Evolutionary conservation across 2,888 invertebrate species (phyloP).

Genomic region (Vanessa cardui): DNA sequence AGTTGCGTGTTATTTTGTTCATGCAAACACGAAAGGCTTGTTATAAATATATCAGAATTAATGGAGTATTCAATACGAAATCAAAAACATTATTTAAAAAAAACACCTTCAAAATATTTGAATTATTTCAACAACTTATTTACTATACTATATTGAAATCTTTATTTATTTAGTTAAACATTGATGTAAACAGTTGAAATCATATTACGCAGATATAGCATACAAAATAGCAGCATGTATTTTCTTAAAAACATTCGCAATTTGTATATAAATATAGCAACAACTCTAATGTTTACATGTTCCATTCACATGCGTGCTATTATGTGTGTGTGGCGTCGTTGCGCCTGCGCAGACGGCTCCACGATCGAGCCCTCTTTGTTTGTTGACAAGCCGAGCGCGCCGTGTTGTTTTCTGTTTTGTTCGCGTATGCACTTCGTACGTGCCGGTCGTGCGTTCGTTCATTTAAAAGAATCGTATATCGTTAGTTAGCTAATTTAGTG

Average conservation of each 20-base stretch:
- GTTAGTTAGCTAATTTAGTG: slow-evolving; percentile 73
- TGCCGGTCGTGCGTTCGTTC: slow-evolving; percentile 50
- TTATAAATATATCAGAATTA: slow-evolving; percentile 17
- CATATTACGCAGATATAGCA: slow-evolving; percentile 18
- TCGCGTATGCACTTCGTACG: slow-evolving; percentile 61
- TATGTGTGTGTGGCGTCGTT: slow-evolving; percentile 63
- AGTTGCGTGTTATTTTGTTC: slow-evolving; percentile 20
- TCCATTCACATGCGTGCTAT: slow-evolving; percentile 67
- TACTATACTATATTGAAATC: neutral
- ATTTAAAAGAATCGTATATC: slow-evolving; percentile 28
- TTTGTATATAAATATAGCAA: slow-evolving; percentile 40
- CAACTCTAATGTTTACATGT: slow-evolving; percentile 68
- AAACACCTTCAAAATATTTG: neutral
- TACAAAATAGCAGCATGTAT: slow-evolving; percentile 28
- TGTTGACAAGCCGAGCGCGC: slow-evolving; percentile 74
- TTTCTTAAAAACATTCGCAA: slow-evolving; percentile 33
- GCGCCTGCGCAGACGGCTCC: slow-evolving; percentile 67
- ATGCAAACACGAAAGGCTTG: slow-evolving; percentile 22
- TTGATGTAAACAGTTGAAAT: slow-evolving; percentile 25
- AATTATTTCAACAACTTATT: slow-evolving; percentile 4
- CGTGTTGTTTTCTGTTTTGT: slow-evolving; percentile 53
- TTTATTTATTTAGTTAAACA: slow-evolving; percentile 32
- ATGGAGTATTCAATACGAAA: neutral
- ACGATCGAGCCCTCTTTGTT: slow-evolving; percentile 75
- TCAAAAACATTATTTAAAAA: neutral